Evolutionary conservation across 2,113 vertebrate species (phyloP).

Genomic region (Ceyx cyanopectus): DNA sequence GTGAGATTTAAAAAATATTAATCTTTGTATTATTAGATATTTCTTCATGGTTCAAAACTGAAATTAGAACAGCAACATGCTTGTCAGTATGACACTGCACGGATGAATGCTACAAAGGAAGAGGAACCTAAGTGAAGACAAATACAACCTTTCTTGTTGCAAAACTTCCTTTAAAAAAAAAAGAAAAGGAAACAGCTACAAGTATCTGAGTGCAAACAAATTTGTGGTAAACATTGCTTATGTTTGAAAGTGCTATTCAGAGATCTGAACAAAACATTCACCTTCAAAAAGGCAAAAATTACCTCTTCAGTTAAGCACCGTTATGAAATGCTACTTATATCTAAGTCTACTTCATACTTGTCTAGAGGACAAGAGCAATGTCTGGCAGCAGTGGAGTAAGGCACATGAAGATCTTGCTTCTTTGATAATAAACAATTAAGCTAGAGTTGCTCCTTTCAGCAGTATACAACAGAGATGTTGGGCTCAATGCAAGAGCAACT

Average conservation of each 20-base stretch:
- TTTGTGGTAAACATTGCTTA: background rate
- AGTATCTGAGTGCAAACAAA: background rate
- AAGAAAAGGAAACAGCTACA: background rate
- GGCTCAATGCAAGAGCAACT: background rate
- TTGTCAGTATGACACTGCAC: background rate
- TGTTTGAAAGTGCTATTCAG: background rate
- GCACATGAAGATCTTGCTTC: background rate
- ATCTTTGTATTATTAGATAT: background rate
- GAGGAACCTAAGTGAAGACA: background rate
- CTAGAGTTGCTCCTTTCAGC: background rate
- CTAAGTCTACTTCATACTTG: background rate
- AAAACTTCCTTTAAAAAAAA: background rate
- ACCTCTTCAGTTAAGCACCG: background rate
- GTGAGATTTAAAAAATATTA: conserved; percentile 8
- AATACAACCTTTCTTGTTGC: background rate
- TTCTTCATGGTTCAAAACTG: background rate
- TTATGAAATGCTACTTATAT: background rate
- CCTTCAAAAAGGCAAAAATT: background rate
- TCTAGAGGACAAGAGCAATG: background rate
- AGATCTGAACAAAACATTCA: background rate
- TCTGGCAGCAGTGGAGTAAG: background rate
- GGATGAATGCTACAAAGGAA: background rate
- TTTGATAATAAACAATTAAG: background rate
- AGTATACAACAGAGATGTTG: background rate
- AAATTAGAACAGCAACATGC: background rate